Base-by-base conservation (phyloP, 2,113 vertebrate species). In the Heterotis niloticus region DNA sequence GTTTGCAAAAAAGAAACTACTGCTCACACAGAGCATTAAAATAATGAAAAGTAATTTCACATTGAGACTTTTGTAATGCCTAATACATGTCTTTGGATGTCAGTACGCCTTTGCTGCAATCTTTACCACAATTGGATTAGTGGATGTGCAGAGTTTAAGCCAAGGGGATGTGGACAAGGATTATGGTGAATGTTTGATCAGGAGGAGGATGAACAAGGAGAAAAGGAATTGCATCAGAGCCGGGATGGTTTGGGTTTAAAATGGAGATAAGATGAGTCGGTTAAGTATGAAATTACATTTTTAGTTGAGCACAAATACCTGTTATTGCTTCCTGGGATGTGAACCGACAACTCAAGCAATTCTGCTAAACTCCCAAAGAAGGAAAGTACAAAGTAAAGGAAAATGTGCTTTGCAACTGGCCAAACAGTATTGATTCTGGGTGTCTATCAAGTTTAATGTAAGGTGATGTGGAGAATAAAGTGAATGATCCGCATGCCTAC, bases 261-360 rank as follows among this genome's bases (percentile, higher is more conserved):
- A 64, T 64, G 26, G 29, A 44, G 23, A 57, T 74, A 57, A 57
- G 73, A 75, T 75, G 74, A 75, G 74, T 34, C 74, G 34, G 56
- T 75, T 74, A 57, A 74, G 51, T 72, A 72, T 72, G 70, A 72
- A 72, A 56, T 72, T 70, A 70, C 68, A 60, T 75, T 57, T 44
- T 75, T 26, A 20, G 18, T 4, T 4, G 64, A 66, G 64, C 64
- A 66, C 2, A 20, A 66, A 60, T 59, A 28, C 62, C 23, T 57
- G n/a, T 57, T 57, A 57, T 57, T 54, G 57, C 24, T 59, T 14
- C 71, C 23, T n/a, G 34, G 69, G 54, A 74, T 26, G 54, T 57
- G 59, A 75, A 29, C 18, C 29, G 28, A 62, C 74, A n/a, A 18
- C 1, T 52, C 52, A 16, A 59, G 56, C 74, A 28, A 17, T 20